Evolutionary conservation across 30 jellyfish, hydroid and myxozoan species (phyloP), one percentile per base, ranked within the genome.

Genomic region (Aurelia sp.): DNA sequence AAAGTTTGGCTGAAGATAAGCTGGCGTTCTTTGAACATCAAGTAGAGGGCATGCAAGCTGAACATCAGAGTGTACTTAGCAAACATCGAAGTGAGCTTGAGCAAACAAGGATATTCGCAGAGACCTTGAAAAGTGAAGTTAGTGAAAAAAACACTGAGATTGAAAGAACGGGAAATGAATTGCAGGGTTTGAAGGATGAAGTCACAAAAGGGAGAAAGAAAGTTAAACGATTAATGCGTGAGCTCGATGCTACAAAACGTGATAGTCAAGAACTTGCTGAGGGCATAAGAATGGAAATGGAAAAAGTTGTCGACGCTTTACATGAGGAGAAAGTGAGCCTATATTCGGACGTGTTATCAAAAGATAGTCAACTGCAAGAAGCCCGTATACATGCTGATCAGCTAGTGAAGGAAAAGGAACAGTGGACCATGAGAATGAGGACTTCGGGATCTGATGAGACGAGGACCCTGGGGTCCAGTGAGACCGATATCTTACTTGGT

Each of bases 351-450:
- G 58, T 82, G 59, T 73, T 72, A 7, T 18, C 75, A 13, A 86
- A 86, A 70, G 96, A 86, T 13, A 75, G 80, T 4, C 70, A 79
- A 47, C 31, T 86, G 66, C 96, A 86, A 40, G 96, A 86, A 41
- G 48, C 62, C 41, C 87, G 96, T 17, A 66, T 86, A 22, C 75
- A 33, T 55, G 74, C 87, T 10, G 96, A 86, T 40, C 89, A 86
- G 35, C 53, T 86, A 20, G 57, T 75, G 96, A 55, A 76, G 27
- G 96, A 86, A 63, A 86, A 78, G 68, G 96, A 86, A 52, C 63
- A 52, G 33, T 59, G 96, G 89, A 51, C 57, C 3, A 21, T 86
- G 13, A 76, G 79, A 52, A 13, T 47, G 18, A 86, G 78, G 75
- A 16, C 51, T 19, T 58, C 93, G 10, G 78, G 65, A 41, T 13